Conservation (phyloP, 2,797 vertebrate genomes). For the Arremon aurantiirostris region DNA sequence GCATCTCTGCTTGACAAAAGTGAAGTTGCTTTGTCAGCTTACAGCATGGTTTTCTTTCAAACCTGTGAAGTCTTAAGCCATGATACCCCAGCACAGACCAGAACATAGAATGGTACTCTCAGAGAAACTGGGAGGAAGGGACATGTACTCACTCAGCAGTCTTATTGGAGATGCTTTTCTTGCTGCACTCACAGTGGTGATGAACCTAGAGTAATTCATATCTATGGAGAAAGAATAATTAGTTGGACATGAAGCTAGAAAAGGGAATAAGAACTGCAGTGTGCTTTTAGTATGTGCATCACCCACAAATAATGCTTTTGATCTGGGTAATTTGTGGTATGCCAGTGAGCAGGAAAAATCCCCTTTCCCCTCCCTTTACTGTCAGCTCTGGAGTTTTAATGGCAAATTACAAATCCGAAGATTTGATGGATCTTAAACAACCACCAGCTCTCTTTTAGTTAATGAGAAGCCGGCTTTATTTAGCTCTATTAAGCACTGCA, state of each 20-base stretch:
- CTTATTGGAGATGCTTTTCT: constrained; percentile 85
- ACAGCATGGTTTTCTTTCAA: neutral
- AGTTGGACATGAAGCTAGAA: neutral
- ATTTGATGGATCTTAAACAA: neutral
- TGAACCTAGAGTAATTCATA: constrained; percentile 93
- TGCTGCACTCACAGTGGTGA: constrained; percentile 87
- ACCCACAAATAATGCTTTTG: neutral
- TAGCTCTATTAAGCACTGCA: neutral
- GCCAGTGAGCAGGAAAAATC: neutral
- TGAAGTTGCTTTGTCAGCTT: neutral
- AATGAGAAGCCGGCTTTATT: neutral
- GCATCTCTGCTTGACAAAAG: neutral
- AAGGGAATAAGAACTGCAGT: neutral
- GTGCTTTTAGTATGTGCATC: neutral
- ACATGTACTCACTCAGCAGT: constrained; percentile 81
- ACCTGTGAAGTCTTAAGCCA: neutral
- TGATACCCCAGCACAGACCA: neutral
- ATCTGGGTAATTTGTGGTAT: neutral
- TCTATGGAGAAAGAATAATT: neutral
- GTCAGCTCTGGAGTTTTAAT: neutral
- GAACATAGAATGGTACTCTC: neutral
- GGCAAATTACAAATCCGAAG: neutral
- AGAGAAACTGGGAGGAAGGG: neutral
- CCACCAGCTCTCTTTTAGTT: neutral
- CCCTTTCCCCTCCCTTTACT: neutral